Evolutionary conservation across 2,113 vertebrate species (phyloP).

Genomic region (Apodemus sylvaticus): DNA sequence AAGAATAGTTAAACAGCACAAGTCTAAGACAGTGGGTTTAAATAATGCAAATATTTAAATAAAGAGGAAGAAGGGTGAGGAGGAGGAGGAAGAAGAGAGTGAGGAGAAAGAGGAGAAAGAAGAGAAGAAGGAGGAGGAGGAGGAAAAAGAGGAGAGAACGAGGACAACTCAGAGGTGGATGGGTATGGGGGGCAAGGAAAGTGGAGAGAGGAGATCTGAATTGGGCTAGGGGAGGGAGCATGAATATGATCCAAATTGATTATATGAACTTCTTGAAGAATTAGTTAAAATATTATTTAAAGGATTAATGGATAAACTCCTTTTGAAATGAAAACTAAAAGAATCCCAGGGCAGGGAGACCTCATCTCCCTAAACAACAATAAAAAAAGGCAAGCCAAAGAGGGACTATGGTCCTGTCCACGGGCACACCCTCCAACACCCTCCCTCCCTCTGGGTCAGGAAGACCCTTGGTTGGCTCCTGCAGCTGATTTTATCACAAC

Average conservation of each 20-base stretch:
- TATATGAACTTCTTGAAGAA: not conserved
- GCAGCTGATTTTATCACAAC: constrained; percentile 34
- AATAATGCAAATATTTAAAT: too few relatives aligned
- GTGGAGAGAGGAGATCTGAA: not conserved
- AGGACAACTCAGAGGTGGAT: not conserved
- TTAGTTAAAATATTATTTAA: not conserved
- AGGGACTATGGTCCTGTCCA: not conserved
- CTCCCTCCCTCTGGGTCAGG: not conserved
- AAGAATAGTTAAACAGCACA: not conserved
- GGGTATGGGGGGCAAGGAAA: not conserved
- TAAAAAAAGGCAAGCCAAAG: not conserved
- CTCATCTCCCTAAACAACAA: not conserved
- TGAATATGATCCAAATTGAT: not conserved
- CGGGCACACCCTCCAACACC: not conserved
- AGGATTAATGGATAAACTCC: not conserved
- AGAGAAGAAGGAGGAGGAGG: not conserved
- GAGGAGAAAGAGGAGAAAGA: not conserved
- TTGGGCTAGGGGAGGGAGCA: not conserved
- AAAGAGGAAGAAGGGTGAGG: not conserved
- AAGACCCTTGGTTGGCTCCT: constrained; percentile 40
- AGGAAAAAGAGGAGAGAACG: not conserved
- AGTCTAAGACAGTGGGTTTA: not conserved
- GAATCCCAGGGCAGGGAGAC: not conserved
- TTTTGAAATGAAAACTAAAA: not conserved
- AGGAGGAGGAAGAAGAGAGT: not conserved